Conservation (phyloP, 2,113 vertebrate species). For the Tympanuchus pallidicinctus region DNA sequence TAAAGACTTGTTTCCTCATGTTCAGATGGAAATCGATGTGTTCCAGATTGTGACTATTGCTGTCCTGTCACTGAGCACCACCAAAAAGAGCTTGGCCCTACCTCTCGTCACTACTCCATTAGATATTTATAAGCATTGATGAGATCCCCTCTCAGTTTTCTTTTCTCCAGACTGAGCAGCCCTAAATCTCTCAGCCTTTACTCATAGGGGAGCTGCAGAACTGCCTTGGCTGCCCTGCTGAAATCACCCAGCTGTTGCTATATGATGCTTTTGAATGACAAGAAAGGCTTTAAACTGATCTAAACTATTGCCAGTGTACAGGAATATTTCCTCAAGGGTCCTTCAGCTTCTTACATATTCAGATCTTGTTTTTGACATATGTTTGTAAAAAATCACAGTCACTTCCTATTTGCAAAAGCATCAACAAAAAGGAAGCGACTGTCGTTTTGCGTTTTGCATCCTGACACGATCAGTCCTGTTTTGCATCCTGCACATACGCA, state of each 20-base stretch:
- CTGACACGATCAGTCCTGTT: neutral
- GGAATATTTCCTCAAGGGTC: neutral
- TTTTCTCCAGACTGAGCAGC: no score
- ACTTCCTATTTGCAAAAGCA: neutral
- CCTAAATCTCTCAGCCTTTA: no score
- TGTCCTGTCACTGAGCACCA: no score
- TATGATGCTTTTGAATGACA: neutral
- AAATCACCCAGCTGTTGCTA: neutral
- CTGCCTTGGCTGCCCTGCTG: neutral
- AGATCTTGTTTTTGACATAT: neutral
- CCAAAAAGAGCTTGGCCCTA: no score
- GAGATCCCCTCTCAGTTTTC: no score
- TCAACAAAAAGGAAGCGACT: neutral
- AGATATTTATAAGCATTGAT: no score
- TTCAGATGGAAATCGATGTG: no score
- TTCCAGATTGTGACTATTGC: no score
- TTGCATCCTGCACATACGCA: neutral
- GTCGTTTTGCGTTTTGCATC: neutral
- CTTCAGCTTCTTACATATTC: neutral
- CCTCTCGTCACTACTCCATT: no score
- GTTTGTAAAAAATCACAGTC: neutral
- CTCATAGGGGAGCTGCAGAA: accelerated
- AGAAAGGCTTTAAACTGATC: neutral
- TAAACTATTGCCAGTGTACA: neutral
- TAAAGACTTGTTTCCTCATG: no score